These are phyloP conservation scores for Rousettus madagascariensis DNA, from an alignment of 2,797 vertebrate species.

Conservation along the genomic window DNA sequence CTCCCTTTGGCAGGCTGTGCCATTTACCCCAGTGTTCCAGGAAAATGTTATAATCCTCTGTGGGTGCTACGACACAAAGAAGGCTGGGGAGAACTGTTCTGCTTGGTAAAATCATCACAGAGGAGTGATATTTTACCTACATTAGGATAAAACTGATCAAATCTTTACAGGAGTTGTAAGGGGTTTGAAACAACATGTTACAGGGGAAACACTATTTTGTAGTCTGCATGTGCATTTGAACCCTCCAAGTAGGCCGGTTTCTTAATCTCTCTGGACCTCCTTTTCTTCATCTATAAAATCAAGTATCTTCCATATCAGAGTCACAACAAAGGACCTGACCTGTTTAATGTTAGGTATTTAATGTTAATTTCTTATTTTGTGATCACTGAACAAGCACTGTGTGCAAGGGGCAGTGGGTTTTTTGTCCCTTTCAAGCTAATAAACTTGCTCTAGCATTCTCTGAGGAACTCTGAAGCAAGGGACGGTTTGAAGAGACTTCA, in stretches of 20 bases:
- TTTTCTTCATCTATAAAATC: slow-evolving; percentile 4
- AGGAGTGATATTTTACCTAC: not conserved
- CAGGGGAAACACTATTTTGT: not conserved
- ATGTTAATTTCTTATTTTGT: not conserved
- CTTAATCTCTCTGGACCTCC: not conserved
- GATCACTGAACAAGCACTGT: not conserved
- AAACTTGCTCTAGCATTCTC: not conserved
- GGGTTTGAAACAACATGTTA: not conserved
- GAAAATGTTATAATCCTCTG: not conserved
- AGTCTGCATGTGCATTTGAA: not conserved
- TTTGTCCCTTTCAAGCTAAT: not conserved
- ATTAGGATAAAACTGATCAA: not conserved
- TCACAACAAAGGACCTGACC: not conserved
- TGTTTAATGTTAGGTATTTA: not conserved
- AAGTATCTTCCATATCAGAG: not conserved
- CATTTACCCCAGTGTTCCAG: not conserved
- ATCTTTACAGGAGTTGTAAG: not conserved
- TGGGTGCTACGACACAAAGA: not conserved
- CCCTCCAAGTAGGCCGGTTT: not conserved
- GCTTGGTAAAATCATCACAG: not conserved
- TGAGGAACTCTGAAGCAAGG: not conserved
- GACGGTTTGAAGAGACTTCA: not conserved
- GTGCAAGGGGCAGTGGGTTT: not conserved
- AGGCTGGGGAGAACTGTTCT: not conserved
- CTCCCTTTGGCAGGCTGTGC: not conserved